Base-by-base conservation (phyloP, 2,797 vertebrate genomes). In the Lemur catta region DNA sequence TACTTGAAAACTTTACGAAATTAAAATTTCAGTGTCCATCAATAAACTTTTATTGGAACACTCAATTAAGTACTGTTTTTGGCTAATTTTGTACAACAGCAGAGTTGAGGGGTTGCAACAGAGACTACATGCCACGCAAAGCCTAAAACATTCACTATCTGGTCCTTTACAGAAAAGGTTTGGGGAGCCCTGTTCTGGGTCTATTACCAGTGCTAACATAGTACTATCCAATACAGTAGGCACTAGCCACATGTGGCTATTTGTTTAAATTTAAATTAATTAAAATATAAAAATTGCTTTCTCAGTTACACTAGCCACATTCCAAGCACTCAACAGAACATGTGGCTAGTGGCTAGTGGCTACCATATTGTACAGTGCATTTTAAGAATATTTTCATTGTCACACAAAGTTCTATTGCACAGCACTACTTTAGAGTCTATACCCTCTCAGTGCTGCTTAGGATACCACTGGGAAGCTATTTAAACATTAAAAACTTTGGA, bases 211-310 rank as follows among this genome's bases (percentile, higher is more conserved):
- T 67, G 46, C 59, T 52, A 75, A 61, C 22, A 55, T 10, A 43
- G 14, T n/a, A 55, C 28, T 43, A 11, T 84, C 71, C 79, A 94
- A 76, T 48, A 63, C 20, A 76, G 76, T 63, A 76, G 79, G 35
- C 48, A 65, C 33, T 72, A 72, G 84, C 35, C 22, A 69, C 63
- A 52, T 57, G 75, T 11, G 28, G 30, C 52, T 76, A 78, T 87
- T 72, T 41, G 20, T 82, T 88, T 92, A 79, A 79, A 81, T 88
- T 91, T 78, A 84, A 89, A 74, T 65, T 61, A 93, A 89, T 69
- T 75, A 41, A 94, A 92, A 72, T 67, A 15, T 17, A 85, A 89
- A 75, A n/a, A 86, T 89, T 80, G 52, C 57, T 81, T 93, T 93
- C 59, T 81, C 79, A 57, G 22, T 63, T 22, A 55, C 14, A 86